Base-by-base conservation (phyloP, 2,888 invertebrate species). In the Papilio gigon region DNA sequence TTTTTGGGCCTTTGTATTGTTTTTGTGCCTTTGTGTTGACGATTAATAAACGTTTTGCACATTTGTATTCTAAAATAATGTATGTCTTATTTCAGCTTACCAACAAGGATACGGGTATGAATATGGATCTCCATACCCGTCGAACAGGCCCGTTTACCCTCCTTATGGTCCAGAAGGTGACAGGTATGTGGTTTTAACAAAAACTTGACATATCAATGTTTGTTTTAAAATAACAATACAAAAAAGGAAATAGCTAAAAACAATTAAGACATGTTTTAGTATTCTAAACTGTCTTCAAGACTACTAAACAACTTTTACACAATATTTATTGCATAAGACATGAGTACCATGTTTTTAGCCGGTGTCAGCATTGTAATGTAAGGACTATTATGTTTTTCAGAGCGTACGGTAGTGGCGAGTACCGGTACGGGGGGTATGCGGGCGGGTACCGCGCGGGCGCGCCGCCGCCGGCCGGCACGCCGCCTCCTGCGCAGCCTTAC, bases 121-220 rank as follows among this genome's bases (percentile, higher is more conserved):
- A 87, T 95, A 95, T 81, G 94, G 94, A 79, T 92, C 94, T 76
- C 93, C 94, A 74, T 94, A 94, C 84, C 95, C 94, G 77, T 93
- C 94, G 73, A 95, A 95, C 87, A 94, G 96, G 92, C 95, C 95
- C 80, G 95, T 96, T 79, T 96, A 96, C 83, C 96, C 96, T 79
- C 95, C 96, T 77, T 95, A 96, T 80, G 95, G 95, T 73, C 94
- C 95, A 64, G 93, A 93, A 69, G 94, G 94, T 74, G 94, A 94
- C 92, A 94, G 94, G 95, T 95, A 87, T 84, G 81, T 71, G 27
- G 53, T 83, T 83, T 76, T 61, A 74, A 74, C 74, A 44, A 17
- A 12, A 56, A 37, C 3, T 27, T 22, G 37, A 5, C 20, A 12
- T 44, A 42, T 42, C 14, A 25, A n/a, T n/a, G n/a, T 5, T 37